A percentile compares a stretch with the other conserved stretches of the same genome.
Conservation (phyloP, 2,797 vertebrate genomes). For the Characodon lateralis region DNA sequence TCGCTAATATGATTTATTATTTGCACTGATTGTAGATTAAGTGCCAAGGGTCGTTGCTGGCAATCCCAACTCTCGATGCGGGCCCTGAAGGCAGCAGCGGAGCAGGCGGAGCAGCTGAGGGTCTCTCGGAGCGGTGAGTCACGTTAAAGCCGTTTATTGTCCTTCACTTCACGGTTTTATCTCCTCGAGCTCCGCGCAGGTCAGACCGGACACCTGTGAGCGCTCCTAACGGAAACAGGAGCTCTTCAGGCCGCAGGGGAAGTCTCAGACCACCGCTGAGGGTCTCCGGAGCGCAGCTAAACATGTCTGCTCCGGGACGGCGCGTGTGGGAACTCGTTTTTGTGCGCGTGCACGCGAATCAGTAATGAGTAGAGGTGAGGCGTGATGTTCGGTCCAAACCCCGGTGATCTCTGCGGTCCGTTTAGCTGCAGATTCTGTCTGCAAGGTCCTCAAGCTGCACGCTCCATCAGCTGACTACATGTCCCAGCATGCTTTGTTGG, state of each 20-base stretch:
- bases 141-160: neutral
- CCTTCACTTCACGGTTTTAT: neutral
- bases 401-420: neutral
- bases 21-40: no score
- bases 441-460: neutral
- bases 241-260: neutral
- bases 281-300: neutral
- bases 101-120: constrained; percentile 4
- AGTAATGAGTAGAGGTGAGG: neutral
- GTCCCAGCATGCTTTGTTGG: constrained; percentile 6
- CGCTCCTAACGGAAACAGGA: neutral
- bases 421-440: neutral
- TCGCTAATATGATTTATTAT: no score
- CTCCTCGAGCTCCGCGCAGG: neutral
- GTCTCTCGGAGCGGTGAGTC: neutral
- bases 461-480: neutral
- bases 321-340: neutral
- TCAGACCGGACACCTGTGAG: neutral
- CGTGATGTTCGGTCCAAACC: neutral
- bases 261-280: neutral
- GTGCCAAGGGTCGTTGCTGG: neutral
- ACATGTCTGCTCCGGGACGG: neutral
- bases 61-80: neutral
- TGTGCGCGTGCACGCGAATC: neutral
- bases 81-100: neutral